Base-by-base conservation (phyloP, 2,113 vertebrate species). In the Carassius gibelio region DNA sequence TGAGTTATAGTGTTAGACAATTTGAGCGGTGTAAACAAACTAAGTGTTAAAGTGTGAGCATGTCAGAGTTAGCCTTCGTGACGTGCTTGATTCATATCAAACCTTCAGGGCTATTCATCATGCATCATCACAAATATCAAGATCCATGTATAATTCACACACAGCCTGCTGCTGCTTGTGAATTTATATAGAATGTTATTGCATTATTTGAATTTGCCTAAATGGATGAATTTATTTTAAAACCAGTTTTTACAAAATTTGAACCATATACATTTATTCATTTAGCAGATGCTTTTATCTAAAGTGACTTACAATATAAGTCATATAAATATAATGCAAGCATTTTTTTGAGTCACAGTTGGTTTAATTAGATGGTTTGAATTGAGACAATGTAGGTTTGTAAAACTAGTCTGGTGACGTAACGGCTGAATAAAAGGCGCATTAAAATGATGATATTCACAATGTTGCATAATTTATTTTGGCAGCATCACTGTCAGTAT, bases 1-100 rank as follows among this genome's bases (percentile, higher is more conserved):
- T 55, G 62, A 83, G 30, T 72, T 71, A 71, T 71, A 55, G 81
- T 72, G 81, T 72, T 55, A n/a, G 81, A 72, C 66, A 38, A 72
- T 82, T 69, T 72, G 34, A 42, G 81, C 81, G n/a, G 66, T 57
- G 34, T 72, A 82, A 82, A 82, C 81, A 59, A 82, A 59, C 66
- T 34, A 69, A 59, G 64, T 82, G 81, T 82, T 72, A 72, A 72
- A 83, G 62, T n/a, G 23, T 66, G 61, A 50, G 42, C 6, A 1
- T 52, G 74, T 55, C 15, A 8, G 26, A 38, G 48, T 57, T 42
- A 50, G 45, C 17, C 80, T 82, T 52, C 0, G 6, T 38, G 26
- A 69, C 61, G 36, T 55, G 26, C 64, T 36, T 82, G 80, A 82
- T 82, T 82, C 80, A 69, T 69, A 3, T 82, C 64, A 36, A 64